These are phyloP conservation scores for Epizoanthus stellaris DNA, from an alignment of 92 coral and sea anemone species.

Conservation along the genomic window DNA sequence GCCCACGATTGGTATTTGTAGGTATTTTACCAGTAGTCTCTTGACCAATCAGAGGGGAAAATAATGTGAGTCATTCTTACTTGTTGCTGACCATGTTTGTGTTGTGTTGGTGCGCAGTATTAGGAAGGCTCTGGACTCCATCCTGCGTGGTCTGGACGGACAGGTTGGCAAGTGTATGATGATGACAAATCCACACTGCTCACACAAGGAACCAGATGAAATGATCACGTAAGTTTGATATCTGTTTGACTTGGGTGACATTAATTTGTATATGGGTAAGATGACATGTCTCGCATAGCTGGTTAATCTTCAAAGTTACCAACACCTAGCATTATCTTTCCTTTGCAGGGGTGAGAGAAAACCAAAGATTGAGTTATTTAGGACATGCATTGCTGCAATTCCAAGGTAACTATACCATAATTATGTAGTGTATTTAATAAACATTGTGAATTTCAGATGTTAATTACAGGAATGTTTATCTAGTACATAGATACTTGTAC, in stretches of 20 bases:
- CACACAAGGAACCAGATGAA: constrained; percentile 96
- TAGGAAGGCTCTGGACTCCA: constrained; percentile 89
- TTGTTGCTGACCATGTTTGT: background rate
- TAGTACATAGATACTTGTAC: too few species aligned
- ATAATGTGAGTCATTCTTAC: too few species aligned
- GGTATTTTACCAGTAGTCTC: too few species aligned
- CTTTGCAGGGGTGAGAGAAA: constrained; percentile 93
- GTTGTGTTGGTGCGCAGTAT: constrained; percentile 61
- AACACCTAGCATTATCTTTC: background rate
- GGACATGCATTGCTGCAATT: constrained; percentile 98
- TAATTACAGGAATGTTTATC: too few species aligned
- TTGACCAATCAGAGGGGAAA: too few species aligned
- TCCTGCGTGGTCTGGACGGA: constrained; percentile 83
- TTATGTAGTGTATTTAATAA: too few species aligned
- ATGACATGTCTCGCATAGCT: background rate
- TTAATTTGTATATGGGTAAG: background rate
- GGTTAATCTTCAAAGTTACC: background rate
- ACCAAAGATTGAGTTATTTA: constrained; percentile 89
- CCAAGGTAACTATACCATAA: constrained; percentile 75
- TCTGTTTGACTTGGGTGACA: background rate
- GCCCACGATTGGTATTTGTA: too few species aligned
- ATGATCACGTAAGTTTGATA: constrained; percentile 83
- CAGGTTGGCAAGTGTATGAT: constrained; percentile 98
- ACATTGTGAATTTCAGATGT: too few species aligned
- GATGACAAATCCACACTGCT: constrained; percentile 91